These are phyloP conservation scores for Periplaneta americana DNA, from an alignment of 1,140 invertebrate genomes.

Conservation along the genomic window DNA sequence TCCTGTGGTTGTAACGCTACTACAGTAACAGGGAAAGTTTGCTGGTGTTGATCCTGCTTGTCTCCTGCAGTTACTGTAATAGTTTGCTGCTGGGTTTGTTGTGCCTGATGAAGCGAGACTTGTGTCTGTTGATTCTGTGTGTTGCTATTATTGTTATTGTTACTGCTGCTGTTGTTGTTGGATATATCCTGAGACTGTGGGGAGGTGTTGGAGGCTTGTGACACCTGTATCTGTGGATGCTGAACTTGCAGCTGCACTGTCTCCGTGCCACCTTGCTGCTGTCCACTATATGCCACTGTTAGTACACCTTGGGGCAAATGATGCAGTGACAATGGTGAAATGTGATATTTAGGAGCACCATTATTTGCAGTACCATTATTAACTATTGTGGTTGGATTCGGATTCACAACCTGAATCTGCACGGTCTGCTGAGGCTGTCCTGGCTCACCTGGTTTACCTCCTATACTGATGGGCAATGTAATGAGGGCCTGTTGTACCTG, in stretches of 20 bases:
- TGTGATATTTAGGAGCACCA: conserved; percentile 57
- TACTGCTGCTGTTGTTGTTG: conserved; percentile 1
- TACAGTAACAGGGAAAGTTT: conserved; percentile 45
- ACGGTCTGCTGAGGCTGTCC: conserved; percentile 61
- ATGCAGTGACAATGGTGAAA: conserved; percentile 58
- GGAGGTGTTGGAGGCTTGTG: background rate
- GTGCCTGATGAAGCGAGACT: background rate
- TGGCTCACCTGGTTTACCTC: conserved; percentile 57
- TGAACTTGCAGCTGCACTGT: conserved; percentile 42
- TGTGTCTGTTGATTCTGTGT: conserved; percentile 10
- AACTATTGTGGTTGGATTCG: conserved; percentile 45
- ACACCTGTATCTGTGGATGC: conserved; percentile 4
- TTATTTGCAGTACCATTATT: conserved; percentile 28
- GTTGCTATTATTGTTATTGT: conserved; percentile 7
- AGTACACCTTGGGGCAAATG: conserved; percentile 55
- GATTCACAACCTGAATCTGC: conserved; percentile 68
- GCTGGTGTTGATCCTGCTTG: conserved; percentile 36
- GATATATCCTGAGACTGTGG: conserved; percentile 10
- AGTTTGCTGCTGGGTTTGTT: conserved; percentile 11
- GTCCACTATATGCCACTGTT: conserved; percentile 60
- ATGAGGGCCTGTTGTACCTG: conserved; percentile 53
- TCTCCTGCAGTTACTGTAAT: conserved; percentile 17
- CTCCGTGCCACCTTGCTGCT: conserved; percentile 42
- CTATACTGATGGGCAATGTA: conserved; percentile 66
- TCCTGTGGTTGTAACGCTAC: conserved; percentile 39